Evolutionary conservation across 2,888 invertebrate species (phyloP).

Genomic region (Melinaea marsaeus): DNA sequence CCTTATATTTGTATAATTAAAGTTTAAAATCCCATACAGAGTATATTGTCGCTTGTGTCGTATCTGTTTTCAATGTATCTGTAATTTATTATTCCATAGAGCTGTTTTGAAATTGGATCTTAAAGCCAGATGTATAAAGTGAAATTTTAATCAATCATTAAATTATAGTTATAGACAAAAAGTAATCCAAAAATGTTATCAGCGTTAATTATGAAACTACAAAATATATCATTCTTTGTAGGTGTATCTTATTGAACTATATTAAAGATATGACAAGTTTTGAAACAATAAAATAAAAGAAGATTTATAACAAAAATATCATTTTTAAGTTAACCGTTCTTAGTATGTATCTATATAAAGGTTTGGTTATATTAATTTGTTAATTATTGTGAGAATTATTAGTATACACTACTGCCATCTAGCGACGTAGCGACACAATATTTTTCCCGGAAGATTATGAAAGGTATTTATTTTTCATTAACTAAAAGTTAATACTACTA

Average conservation of each 20-base stretch:
- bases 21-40: constrained; percentile 32
- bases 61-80: constrained; percentile 31
- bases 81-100: constrained; percentile 36
- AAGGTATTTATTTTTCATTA: not conserved
- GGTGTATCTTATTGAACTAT: no score
- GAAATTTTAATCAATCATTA: constrained; percentile 3
- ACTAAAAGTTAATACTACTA: not conserved
- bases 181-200: not conserved
- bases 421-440: constrained; percentile 5
- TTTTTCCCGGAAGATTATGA: not conserved
- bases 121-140: constrained; percentile 4
- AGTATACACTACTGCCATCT: constrained; percentile 8
- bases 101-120: constrained; percentile 10
- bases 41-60: constrained; percentile 37
- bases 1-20: constrained; percentile 16
- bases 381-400: not conserved
- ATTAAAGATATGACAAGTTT: no score
- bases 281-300: no score
- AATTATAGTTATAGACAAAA: not conserved
- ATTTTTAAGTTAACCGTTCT: no score
- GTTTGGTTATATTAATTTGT: not conserved
- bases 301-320: no score
- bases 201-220: no score
- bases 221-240: no score
- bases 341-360: no score